Evolutionary conservation across 2,113 vertebrate genomes (phyloP), one percentile per base, ranked within the genome.

Genomic region (Montifringilla adamsi): DNA sequence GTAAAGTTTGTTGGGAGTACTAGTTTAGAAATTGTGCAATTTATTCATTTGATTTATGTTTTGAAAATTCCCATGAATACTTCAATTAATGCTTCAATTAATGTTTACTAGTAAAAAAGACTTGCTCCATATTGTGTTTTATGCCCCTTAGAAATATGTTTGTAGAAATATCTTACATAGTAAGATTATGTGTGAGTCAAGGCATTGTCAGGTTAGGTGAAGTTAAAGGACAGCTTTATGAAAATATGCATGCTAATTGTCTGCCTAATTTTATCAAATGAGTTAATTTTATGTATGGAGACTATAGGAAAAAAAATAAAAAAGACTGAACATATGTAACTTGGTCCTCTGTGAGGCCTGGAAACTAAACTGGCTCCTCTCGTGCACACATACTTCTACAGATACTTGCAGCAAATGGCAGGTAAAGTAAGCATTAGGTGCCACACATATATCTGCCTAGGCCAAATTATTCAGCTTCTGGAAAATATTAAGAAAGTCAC

Each of bases 21-120:
- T 59, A 79, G 31, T 77, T 94, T 68, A 73, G 58, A 92, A 90
- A 92, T 87, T 82, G 69, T 87, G 73, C 52, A 89, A 73, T 94
- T 69, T 93, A 68, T 94, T 90, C 1, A 58, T 84, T 85, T 95
- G 56, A 90, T 95, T 96, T 96, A 90, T 94, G 77, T 73, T 84
- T 86, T 28, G 52, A 89, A 92, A 95, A 72, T 35, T 90, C 26
- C 26, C 26, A 64, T 50, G 21, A 78, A 96, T 89, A 50, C 64
- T 75, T 73, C 69, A 89, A 89, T 96, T 94, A 90, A 84, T 94
- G 73, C 49, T 89, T n/a, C n/a, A n/a, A n/a, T n/a, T n/a, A n/a
- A n/a, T n/a, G 49, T 81, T 97, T 89, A 62, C 41, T 93, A 53
- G 26, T 79, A n/a, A n/a, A n/a, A n/a, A n/a, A n/a, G n/a, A n/a